Evolutionary conservation across 2,888 invertebrate genomes (phyloP).

Genomic region (Molorchus minor): DNA sequence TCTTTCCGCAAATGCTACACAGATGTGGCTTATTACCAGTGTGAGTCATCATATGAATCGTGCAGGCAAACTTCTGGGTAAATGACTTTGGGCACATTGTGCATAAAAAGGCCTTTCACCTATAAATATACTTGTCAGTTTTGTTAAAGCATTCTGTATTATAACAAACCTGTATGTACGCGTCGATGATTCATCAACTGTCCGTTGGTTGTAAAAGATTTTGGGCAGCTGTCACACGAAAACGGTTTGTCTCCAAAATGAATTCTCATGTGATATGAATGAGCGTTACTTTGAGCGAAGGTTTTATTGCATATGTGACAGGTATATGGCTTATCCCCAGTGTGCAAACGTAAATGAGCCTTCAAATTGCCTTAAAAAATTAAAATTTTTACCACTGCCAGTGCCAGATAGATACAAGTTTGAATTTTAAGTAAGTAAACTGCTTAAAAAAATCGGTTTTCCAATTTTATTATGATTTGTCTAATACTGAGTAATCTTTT

Average conservation of each 20-base stretch:
- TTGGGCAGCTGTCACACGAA: conserved; percentile 40
- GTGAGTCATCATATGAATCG: conserved; percentile 49
- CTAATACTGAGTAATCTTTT: too few relatives aligned
- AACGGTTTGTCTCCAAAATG: conserved; percentile 44
- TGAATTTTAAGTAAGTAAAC: too few relatives aligned
- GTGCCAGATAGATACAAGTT: too few relatives aligned
- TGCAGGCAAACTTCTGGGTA: conserved; percentile 48
- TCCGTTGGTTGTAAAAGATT: conserved; percentile 48
- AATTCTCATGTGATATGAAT: conserved; percentile 45
- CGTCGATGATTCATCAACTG: conserved; percentile 48
- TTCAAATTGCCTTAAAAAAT: conserved; percentile 46
- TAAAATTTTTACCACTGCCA: too few relatives aligned
- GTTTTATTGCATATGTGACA: conserved; percentile 50
- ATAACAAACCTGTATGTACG: conserved; percentile 45
- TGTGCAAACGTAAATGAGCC: conserved; percentile 47
- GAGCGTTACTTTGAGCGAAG: conserved; percentile 47
- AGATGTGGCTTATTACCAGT: conserved; percentile 47
- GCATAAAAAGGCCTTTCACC: conserved; percentile 55
- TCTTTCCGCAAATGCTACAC: conserved; percentile 50
- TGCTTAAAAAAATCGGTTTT: too few relatives aligned
- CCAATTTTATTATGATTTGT: too few relatives aligned
- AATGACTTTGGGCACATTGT: conserved; percentile 55
- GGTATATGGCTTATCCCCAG: conserved; percentile 50
- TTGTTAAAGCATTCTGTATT: too few relatives aligned
- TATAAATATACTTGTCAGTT: too few relatives aligned